Conservation (phyloP, 1,140 invertebrate species). For the Semibalanus balanoides region DNA sequence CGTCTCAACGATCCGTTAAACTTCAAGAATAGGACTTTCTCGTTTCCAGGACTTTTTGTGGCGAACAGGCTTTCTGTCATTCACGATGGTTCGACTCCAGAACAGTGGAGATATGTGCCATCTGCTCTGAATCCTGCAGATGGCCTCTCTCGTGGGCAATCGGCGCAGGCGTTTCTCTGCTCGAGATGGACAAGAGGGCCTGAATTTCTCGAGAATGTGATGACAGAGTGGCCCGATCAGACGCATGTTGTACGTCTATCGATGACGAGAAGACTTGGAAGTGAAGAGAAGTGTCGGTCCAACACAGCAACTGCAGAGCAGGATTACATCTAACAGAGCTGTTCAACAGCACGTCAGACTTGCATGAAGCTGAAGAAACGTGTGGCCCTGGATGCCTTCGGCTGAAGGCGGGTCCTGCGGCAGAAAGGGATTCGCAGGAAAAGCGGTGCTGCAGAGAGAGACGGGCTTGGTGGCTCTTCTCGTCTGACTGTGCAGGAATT, state of each 20-base stretch:
- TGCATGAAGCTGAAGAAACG: constrained; percentile 5
- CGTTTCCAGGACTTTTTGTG: constrained; percentile 15
- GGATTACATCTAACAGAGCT: background rate
- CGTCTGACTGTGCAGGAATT: constrained; percentile 7
- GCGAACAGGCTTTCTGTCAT: constrained; percentile 11
- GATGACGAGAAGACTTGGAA: constrained; percentile 4
- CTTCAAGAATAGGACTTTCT: constrained; percentile 5
- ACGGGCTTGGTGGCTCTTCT: background rate
- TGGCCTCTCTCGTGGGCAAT: constrained; percentile 9
- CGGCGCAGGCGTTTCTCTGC: background rate
- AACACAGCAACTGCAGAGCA: background rate
- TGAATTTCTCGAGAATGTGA: background rate
- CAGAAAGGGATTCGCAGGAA: background rate
- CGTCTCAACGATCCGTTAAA: background rate
- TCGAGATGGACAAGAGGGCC: constrained; percentile 4
- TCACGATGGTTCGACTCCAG: background rate
- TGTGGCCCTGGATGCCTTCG: constrained; percentile 7
- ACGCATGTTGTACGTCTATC: background rate
- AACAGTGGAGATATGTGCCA: constrained; percentile 17
- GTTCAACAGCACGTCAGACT: constrained; percentile 3
- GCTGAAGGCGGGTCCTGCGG: constrained; percentile 3
- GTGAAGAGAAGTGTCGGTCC: constrained; percentile 1
- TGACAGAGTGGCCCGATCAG: background rate
- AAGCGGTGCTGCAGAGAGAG: too few species aligned
- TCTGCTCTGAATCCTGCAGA: constrained; percentile 13